Evolutionary conservation across 2,113 vertebrate species (phyloP).

Genomic region (Labrus mixtus): DNA sequence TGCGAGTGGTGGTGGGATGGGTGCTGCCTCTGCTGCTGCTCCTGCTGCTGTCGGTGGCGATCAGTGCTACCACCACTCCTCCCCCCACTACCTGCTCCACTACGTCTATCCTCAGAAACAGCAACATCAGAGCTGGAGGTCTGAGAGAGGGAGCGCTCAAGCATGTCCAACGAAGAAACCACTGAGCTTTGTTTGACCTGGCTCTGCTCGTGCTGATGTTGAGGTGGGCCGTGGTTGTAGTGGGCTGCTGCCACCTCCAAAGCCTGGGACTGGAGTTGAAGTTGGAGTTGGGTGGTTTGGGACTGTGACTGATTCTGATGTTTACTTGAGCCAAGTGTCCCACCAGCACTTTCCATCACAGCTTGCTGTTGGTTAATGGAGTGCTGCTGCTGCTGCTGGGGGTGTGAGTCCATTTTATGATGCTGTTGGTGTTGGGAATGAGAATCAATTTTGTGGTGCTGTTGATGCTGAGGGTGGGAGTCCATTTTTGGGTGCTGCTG

Average conservation of each 20-base stretch:
- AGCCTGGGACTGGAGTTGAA: slow-evolving; percentile 88
- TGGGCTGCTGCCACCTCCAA: slow-evolving; percentile 87
- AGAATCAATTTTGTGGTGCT: slow-evolving; percentile 65
- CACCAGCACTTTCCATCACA: slow-evolving; percentile 81
- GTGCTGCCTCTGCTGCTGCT: slow-evolving; percentile 81
- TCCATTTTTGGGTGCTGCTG: slow-evolving; percentile 76
- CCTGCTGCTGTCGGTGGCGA: slow-evolving; percentile 76
- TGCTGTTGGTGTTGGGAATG: slow-evolving; percentile 66
- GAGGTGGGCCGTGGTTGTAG: slow-evolving; percentile 83
- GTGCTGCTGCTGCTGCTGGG: slow-evolving; percentile 80
- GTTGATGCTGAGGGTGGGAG: slow-evolving; percentile 63
- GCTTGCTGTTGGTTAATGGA: slow-evolving; percentile 83
- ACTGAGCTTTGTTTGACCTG: slow-evolving; percentile 85
- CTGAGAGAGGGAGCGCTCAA: slow-evolving; percentile 85
- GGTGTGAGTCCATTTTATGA: slow-evolving; percentile 74
- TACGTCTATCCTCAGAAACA: slow-evolving; percentile 73
- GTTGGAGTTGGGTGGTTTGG: slow-evolving; percentile 87
- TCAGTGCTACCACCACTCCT: slow-evolving; percentile 68
- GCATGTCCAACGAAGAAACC: slow-evolving; percentile 85
- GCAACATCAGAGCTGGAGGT: slow-evolving; percentile 76
- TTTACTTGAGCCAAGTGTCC: slow-evolving; percentile 74
- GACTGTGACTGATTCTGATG: slow-evolving; percentile 83
- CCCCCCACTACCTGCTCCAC: slow-evolving; percentile 68
- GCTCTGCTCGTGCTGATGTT: slow-evolving; percentile 80
- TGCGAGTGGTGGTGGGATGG: slow-evolving; percentile 79